Evolutionary conservation across 2,888 invertebrate species (phyloP).

Genomic region (Amorpha juglandis): DNA sequence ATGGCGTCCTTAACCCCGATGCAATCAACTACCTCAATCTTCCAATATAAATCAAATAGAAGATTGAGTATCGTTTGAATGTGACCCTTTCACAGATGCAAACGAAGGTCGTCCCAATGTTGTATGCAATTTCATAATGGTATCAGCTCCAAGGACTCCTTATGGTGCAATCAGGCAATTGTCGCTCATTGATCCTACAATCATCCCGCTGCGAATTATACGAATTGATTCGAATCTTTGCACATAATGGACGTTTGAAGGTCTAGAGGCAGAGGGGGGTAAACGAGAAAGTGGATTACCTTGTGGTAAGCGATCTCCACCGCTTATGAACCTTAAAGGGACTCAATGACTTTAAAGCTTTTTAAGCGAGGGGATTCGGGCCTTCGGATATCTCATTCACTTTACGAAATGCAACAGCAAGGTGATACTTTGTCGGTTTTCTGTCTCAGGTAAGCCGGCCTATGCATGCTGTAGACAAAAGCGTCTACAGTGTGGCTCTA

Average conservation of each 20-base stretch:
- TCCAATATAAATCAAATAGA: constrained; percentile 8
- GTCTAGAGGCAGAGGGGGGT: not conserved
- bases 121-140: not conserved
- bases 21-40: not conserved
- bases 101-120: not conserved
- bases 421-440: no score
- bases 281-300: not conserved
- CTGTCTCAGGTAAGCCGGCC: no score
- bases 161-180: constrained; percentile 8
- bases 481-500: no score
- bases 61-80: not conserved
- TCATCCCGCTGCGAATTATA: not conserved
- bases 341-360: no score
- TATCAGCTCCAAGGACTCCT: not conserved
- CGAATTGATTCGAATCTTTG: not conserved
- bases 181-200: not conserved
- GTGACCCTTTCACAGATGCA: not conserved
- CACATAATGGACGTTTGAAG: not conserved
- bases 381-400: no score
- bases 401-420: no score
- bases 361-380: no score
- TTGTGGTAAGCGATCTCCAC: not conserved
- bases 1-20: not conserved
- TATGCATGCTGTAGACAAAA: no score
- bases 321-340: no score